phyloP scores from a whole-genome alignment of 2,797 vertebrate species.

The Peromyscus melanophrys region DNA sequence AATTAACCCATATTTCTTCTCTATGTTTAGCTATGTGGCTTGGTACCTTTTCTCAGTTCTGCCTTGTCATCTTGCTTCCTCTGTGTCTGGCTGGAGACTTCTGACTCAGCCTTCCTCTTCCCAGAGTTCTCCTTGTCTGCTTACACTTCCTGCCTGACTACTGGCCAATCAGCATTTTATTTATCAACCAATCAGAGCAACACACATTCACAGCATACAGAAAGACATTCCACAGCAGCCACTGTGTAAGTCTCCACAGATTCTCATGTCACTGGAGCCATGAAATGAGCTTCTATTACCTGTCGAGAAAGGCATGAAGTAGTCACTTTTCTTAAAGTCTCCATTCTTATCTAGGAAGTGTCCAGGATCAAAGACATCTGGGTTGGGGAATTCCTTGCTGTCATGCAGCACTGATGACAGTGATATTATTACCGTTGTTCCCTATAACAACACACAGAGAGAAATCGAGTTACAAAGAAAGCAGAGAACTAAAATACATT shows the following conservation, averaged over 20 bases:
- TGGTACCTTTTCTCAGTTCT: too few species aligned
- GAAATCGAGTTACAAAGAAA: background rate
- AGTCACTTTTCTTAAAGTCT: conserved; percentile 86
- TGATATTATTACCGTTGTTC: conserved; percentile 54
- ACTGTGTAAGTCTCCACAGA: background rate
- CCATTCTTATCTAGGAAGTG: conserved; percentile 86
- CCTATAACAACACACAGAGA: background rate
- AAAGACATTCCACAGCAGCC: too few species aligned
- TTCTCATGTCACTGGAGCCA: background rate
- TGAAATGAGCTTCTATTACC: conserved; percentile 73
- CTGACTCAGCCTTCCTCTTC: too few species aligned
- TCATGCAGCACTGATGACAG: conserved; percentile 79
- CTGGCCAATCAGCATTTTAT: background rate
- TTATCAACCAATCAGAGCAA: too few species aligned
- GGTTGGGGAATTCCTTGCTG: conserved; percentile 80
- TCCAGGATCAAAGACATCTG: conserved; percentile 85
- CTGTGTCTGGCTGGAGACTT: too few species aligned
- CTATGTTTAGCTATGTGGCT: too few species aligned
- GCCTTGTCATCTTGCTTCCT: too few species aligned
- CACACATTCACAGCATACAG: too few species aligned
- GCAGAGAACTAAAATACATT: too few species aligned
- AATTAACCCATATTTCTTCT: too few species aligned
- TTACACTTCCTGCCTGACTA: background rate
- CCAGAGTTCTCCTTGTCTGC: too few species aligned
- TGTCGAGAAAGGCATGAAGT: conserved; percentile 87